Conservation (phyloP, 2,888 invertebrate species). For the Cybosia mesomella region DNA sequence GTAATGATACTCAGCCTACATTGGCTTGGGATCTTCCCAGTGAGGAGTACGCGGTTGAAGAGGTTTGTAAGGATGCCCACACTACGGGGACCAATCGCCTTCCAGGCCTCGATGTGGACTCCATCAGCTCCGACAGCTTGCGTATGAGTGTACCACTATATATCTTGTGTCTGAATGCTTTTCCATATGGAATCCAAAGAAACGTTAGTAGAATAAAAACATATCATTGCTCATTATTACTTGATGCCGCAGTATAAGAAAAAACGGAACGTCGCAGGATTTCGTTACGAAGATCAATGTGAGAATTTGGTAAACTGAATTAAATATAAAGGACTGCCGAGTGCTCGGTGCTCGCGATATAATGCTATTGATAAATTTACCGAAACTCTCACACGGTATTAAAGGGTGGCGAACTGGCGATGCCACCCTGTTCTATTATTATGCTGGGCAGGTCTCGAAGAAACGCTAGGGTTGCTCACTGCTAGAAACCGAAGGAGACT, state of each 20-base stretch:
- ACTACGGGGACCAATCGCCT: too few species aligned
- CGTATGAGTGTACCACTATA: too few species aligned
- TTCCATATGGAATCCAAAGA: neutral
- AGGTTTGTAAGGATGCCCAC: too few species aligned
- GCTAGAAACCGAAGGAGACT: conserved; percentile 16
- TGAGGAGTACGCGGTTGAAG: too few species aligned
- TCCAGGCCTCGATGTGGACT: too few species aligned
- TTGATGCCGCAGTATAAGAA: neutral
- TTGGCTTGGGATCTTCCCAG: too few species aligned
- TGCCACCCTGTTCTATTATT: conserved; percentile 81
- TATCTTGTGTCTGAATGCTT: too few species aligned
- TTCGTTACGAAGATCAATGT: conserved; percentile 70
- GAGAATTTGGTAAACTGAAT: conserved; percentile 74
- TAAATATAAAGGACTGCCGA: conserved; percentile 76
- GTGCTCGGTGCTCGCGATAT: conserved; percentile 70
- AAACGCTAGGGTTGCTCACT: conserved; percentile 71
- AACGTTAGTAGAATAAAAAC: neutral
- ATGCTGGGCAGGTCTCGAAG: conserved; percentile 82
- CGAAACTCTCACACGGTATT: conserved; percentile 82
- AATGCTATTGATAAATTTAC: conserved; percentile 85
- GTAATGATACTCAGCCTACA: too few species aligned
- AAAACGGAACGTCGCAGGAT: conserved; percentile 13
- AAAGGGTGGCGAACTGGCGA: conserved; percentile 71
- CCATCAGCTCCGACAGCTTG: too few species aligned
- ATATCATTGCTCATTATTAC: neutral